Conservation (phyloP, 2,113 vertebrate genomes). For the Saguinus imperator region DNA sequence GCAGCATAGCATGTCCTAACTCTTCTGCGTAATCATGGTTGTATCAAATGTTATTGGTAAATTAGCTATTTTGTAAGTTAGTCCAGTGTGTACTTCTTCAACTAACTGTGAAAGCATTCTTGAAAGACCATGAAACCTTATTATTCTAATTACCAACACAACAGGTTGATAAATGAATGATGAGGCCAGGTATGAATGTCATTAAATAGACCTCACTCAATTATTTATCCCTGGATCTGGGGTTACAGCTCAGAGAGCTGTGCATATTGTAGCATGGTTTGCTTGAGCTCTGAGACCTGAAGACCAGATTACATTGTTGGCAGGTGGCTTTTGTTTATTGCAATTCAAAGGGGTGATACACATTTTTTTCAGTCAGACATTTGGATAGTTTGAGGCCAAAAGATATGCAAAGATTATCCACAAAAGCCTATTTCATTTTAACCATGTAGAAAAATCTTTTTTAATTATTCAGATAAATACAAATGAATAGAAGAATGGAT, state of each 20-base stretch:
- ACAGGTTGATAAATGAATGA: constrained; percentile 81
- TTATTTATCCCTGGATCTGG: constrained; percentile 83
- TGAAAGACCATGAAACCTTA: constrained; percentile 81
- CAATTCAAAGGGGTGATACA: constrained; percentile 42
- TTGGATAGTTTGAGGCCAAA: constrained; percentile 63
- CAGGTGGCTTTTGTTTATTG: constrained; percentile 57
- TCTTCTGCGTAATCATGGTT: constrained; percentile 69
- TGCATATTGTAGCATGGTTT: constrained; percentile 57
- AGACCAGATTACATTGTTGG: constrained; percentile 75
- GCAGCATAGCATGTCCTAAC: constrained; percentile 61
- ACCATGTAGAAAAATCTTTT: not conserved
- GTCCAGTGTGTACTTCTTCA: constrained; percentile 72
- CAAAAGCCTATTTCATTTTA: constrained; percentile 47
- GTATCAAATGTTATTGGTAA: constrained; percentile 79
- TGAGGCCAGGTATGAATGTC: constrained; percentile 77
- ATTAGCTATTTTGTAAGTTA: constrained; percentile 81
- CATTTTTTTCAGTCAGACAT: constrained; percentile 76
- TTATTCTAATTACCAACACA: constrained; percentile 84
- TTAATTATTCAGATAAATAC: not conserved
- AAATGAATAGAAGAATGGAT: not conserved
- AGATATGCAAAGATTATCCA: constrained; percentile 51
- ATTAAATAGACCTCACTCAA: constrained; percentile 79
- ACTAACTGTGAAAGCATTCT: constrained; percentile 80
- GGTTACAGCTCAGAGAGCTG: constrained; percentile 82
- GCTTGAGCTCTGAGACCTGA: constrained; percentile 54